These are phyloP conservation scores for Condylostylus longicornis DNA, from an alignment of 1,140 invertebrate genomes.

Conservation along the genomic window DNA sequence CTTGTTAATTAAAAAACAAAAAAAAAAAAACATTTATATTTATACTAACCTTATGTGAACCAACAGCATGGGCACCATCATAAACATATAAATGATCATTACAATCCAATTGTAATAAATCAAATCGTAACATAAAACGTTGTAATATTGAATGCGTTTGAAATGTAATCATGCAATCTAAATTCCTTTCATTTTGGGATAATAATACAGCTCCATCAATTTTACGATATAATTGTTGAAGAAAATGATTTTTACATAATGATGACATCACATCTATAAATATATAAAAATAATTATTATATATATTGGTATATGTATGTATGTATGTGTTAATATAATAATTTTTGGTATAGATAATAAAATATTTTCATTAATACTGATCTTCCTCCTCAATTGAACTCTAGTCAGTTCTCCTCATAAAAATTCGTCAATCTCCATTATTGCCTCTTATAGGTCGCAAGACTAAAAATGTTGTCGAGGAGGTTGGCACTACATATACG, in stretches of 20 bases:
- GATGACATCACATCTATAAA: slow-evolving; percentile 72
- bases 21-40: background rate
- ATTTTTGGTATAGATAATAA: too few species aligned
- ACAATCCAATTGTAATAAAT: slow-evolving; percentile 65
- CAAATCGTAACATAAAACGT: slow-evolving; percentile 83
- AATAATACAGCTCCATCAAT: slow-evolving; percentile 78
- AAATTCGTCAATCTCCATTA: too few species aligned
- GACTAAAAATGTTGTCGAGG: too few species aligned
- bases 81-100: slow-evolving; percentile 87
- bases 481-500: too few species aligned
- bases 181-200: slow-evolving; percentile 74
- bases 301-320: too few species aligned
- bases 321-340: too few species aligned
- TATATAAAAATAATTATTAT: slow-evolving; percentile 25
- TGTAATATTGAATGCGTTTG: slow-evolving; percentile 86
- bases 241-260: slow-evolving; percentile 72
- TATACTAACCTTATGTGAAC: slow-evolving; percentile 60
- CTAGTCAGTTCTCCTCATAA: too few species aligned
- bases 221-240: slow-evolving; percentile 72
- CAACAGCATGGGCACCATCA: slow-evolving; percentile 77
- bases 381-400: too few species aligned
- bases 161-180: slow-evolving; percentile 82
- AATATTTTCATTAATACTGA: too few species aligned
- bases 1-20: too few species aligned
- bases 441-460: too few species aligned